Base-by-base conservation (phyloP, 2,888 invertebrate genomes). In the Tachystola acroxantha region DNA sequence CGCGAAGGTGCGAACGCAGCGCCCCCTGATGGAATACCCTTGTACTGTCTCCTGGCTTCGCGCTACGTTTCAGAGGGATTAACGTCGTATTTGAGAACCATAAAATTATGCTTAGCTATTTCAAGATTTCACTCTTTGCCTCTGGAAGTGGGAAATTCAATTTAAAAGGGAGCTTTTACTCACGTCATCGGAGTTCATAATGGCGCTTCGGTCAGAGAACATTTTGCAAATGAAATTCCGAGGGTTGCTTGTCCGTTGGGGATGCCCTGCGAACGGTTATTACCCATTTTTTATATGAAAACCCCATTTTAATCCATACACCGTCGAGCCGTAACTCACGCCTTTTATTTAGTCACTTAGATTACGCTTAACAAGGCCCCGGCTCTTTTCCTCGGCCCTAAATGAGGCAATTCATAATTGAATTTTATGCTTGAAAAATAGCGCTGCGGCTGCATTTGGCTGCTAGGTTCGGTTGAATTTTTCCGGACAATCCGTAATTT, bases 221-320 rank as follows among this genome's bases (percentile, higher is more conserved):
- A 65, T 68, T 68, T 70, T 65, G 62, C 68, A 72, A 78, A 76
- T 77, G 64, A 73, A 77, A 74, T 78, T 74, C 72, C 66, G 50
- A 57, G 62, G 64, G 61, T 57, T 58, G 56, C 56, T 27, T 50
- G 54, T 57, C 65, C 66, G 50, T 51, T 42, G 60, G 64, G 64
- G 53, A 46, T 27, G 27, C 58, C 58, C 62, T 60, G 48, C 57
- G 58, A 63, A 53, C 61, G 55, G 65, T 71, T 71, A 73, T 71
- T 68, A 67, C 63, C 70, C 71, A 68, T 73, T 77, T 72, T 74
- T 72, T 71, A 65, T 65, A 65, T 58, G 60, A 66, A 69, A 66
- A 61, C 60, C 60, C 64, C 57, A 45, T 64, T 73, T 67, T 76
- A 78, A 77, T 76, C 75, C 76, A 51, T 60, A 60, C 64, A 50